Percentiles rank a stretch among this genome's conserved stretches.
Conservation (phyloP, 1,140 invertebrate species). For the Calliopsis andreniformis region DNA sequence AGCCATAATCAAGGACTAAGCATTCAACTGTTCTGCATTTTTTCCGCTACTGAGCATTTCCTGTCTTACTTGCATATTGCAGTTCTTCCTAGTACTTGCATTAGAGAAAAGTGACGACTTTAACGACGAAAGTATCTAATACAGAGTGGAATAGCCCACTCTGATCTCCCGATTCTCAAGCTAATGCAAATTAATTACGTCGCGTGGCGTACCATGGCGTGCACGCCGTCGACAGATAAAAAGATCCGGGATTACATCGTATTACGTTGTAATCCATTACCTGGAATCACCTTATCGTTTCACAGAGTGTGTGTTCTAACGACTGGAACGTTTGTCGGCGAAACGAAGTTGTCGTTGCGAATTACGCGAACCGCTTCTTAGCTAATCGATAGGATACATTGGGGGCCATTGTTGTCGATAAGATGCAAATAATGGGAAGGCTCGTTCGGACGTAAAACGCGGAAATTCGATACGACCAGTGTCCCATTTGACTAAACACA, state of each 20-base stretch:
- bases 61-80: too few relatives aligned
- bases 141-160: slow-evolving; percentile 8
- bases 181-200: slow-evolving; percentile 44
- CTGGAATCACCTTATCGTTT: slow-evolving; percentile 32
- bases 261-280: slow-evolving; percentile 50
- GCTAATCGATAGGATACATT: neutral
- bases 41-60: too few relatives aligned
- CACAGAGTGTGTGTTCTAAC: slow-evolving; percentile 2
- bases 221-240: slow-evolving; percentile 32
- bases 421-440: too few relatives aligned
- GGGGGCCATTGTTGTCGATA: neutral
- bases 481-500: too few relatives aligned
- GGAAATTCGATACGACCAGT: too few relatives aligned
- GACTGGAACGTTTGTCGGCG: neutral
- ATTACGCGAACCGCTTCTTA: neutral
- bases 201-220: slow-evolving; percentile 16
- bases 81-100: too few relatives aligned
- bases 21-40: neutral
- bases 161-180: slow-evolving; percentile 30
- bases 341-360: slow-evolving; percentile 26
- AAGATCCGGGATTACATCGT: slow-evolving; percentile 51
- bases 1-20: neutral
- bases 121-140: slow-evolving; percentile 29
- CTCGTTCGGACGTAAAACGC: too few relatives aligned
- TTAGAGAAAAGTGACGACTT: slow-evolving; percentile 13